phyloP scores from a whole-genome alignment of 1,140 invertebrate genomes.

The Nasonia vitripennis region DNA sequence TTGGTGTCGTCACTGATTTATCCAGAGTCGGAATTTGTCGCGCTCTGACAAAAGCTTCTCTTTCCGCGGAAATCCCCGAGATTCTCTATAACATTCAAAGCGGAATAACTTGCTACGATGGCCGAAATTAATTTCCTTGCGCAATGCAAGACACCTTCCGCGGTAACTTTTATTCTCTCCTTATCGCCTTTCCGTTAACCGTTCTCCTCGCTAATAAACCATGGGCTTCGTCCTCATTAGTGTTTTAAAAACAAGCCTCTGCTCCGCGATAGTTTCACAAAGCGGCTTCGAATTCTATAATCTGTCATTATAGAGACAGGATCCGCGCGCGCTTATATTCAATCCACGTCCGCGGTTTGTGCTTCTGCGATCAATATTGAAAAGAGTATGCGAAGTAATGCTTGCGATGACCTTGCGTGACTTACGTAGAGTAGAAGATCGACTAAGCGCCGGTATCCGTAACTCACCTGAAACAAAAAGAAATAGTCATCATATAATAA shows the following conservation, averaged over 20 bases:
- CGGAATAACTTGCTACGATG: constrained; percentile 64
- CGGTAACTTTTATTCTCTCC: constrained; percentile 7
- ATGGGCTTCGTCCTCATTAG: constrained; percentile 2
- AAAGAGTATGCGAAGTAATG: not conserved
- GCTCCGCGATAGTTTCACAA: not conserved
- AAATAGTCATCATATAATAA: not conserved
- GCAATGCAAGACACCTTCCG: not conserved
- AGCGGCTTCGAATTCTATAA: too few species aligned
- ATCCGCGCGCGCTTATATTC: too few species aligned
- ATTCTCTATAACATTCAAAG: constrained; percentile 26
- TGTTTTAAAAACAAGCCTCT: not conserved
- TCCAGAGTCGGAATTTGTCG: too few species aligned
- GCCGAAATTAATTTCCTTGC: constrained; percentile 60
- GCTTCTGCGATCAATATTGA: not conserved
- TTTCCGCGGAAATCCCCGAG: not conserved
- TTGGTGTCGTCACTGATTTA: not conserved
- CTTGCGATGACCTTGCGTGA: not conserved
- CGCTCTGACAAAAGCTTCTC: not conserved
- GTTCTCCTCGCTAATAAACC: constrained; percentile 1
- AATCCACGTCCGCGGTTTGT: not conserved
- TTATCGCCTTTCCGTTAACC: not conserved
- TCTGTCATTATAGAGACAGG: too few species aligned
- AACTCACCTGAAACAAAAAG: constrained; percentile 47
- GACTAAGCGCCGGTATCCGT: not conserved
- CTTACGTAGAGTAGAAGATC: not conserved